Conservation (phyloP, 1,140 invertebrate species). For the Atta cephalotes region DNA sequence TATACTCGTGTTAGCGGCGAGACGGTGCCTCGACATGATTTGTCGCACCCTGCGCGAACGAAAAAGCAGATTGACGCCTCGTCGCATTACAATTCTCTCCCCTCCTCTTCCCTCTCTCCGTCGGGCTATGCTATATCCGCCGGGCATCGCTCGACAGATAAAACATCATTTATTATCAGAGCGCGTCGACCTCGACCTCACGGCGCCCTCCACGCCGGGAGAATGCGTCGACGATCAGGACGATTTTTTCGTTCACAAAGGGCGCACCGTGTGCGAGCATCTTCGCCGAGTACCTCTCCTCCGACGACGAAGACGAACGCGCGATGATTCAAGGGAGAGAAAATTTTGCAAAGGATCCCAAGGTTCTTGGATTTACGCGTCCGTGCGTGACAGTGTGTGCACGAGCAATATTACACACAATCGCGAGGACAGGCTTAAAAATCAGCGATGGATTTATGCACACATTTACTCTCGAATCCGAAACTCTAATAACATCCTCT, state of each 20-base stretch:
- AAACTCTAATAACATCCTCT: neutral
- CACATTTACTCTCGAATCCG: neutral
- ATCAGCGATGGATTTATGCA: conserved; percentile 35
- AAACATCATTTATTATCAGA: conserved; percentile 62
- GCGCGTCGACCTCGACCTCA: conserved; percentile 48
- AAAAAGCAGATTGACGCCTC: conserved; percentile 68
- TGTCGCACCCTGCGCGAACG: conserved; percentile 70
- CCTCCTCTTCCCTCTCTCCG: neutral
- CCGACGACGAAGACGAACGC: conserved; percentile 23
- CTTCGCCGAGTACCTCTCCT: neutral
- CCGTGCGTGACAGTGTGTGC: conserved; percentile 41
- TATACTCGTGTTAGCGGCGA: neutral
- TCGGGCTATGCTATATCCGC: conserved; percentile 41
- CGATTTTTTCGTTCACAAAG: conserved; percentile 25
- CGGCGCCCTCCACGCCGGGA: neutral
- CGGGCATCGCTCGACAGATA: conserved; percentile 58
- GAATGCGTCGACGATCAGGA: conserved; percentile 18
- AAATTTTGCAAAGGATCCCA: neutral
- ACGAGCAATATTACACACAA: conserved; percentile 56
- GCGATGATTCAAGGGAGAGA: neutral
- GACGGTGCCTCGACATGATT: conserved; percentile 39
- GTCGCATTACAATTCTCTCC: conserved; percentile 50
- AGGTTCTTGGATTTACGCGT: neutral
- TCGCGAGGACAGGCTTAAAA: conserved; percentile 19
- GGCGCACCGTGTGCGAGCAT: conserved; percentile 4